These are phyloP conservation scores for Oncorhynchus kisutch DNA, from an alignment of 2,113 vertebrate species.

Conservation along the genomic window DNA sequence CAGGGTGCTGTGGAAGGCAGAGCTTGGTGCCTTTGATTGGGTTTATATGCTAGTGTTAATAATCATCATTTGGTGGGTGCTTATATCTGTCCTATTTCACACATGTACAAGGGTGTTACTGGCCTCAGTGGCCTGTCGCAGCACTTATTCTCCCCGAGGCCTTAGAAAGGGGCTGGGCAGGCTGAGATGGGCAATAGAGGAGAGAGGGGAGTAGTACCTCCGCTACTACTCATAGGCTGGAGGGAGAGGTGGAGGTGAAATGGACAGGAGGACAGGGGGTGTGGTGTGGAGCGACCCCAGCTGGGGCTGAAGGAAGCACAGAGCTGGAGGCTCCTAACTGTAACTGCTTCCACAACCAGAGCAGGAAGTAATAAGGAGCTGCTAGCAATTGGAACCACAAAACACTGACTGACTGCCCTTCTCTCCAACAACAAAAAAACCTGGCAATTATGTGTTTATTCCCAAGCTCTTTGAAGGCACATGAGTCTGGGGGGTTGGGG, in stretches of 20 bases:
- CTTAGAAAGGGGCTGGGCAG: too few species aligned
- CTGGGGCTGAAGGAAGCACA: neutral
- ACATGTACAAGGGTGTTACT: too few species aligned
- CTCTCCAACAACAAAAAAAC: neutral
- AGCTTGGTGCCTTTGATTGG: conserved; percentile 54
- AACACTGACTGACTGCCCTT: neutral
- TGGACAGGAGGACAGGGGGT: neutral
- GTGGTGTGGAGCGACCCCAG: neutral
- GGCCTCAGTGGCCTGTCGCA: conserved; percentile 40
- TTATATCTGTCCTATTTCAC: too few species aligned
- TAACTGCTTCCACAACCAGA: conserved; percentile 1
- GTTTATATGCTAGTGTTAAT: conserved; percentile 67
- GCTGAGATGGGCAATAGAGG: neutral
- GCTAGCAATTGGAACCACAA: conserved; percentile 21
- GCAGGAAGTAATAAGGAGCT: conserved; percentile 24
- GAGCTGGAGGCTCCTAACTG: neutral
- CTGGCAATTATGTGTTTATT: neutral
- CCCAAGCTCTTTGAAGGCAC: neutral
- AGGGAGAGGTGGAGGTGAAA: neutral
- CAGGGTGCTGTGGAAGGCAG: conserved; percentile 50
- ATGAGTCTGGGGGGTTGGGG: neutral
- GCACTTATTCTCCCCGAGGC: conserved; percentile 55
- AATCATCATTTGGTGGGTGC: too few species aligned
- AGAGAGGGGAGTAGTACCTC: neutral
- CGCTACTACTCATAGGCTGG: neutral